A percentile compares a stretch with the other conserved stretches of the same genome.
Conservation (phyloP, 1,140 invertebrate genomes). For the Leptoteleia sp. region DNA sequence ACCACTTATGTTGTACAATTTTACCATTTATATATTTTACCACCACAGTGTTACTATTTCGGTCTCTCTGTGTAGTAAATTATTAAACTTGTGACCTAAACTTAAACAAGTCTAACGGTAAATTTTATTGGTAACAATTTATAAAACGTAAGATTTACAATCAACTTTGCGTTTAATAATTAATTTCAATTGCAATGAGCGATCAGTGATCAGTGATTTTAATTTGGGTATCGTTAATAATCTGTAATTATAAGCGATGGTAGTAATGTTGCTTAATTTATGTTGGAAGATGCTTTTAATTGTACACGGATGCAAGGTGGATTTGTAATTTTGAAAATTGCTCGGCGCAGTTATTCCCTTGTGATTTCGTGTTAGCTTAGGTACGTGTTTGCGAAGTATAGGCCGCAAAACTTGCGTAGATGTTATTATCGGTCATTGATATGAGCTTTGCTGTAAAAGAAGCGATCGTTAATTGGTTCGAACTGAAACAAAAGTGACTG, state of each 20-base stretch:
- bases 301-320: not conserved
- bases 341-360: conserved; percentile 12
- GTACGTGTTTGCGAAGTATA: conserved; percentile 11
- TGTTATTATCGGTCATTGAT: conserved; percentile 11
- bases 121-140: too few relatives aligned
- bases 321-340: conserved; percentile 31
- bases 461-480: not conserved
- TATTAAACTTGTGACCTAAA: too few relatives aligned
- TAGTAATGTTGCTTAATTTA: conserved; percentile 14
- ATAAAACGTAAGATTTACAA: too few relatives aligned
- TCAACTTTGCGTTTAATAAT: too few relatives aligned
- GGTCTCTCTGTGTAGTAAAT: too few relatives aligned
- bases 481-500: not conserved
- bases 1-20: too few relatives aligned
- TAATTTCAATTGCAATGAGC: too few relatives aligned
- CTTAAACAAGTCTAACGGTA: too few relatives aligned
- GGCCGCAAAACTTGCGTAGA: conserved; percentile 3
- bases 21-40: too few relatives aligned
- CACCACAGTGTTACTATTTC: too few relatives aligned
- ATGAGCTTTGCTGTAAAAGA: not conserved
- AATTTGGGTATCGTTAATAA: too few relatives aligned
- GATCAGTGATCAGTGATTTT: too few relatives aligned
- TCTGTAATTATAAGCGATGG: conserved; percentile 11
- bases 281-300: conserved; percentile 10
- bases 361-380: conserved; percentile 3